Base-by-base conservation (phyloP, 2,888 invertebrate species). In the Mimachlamys varia region DNA sequence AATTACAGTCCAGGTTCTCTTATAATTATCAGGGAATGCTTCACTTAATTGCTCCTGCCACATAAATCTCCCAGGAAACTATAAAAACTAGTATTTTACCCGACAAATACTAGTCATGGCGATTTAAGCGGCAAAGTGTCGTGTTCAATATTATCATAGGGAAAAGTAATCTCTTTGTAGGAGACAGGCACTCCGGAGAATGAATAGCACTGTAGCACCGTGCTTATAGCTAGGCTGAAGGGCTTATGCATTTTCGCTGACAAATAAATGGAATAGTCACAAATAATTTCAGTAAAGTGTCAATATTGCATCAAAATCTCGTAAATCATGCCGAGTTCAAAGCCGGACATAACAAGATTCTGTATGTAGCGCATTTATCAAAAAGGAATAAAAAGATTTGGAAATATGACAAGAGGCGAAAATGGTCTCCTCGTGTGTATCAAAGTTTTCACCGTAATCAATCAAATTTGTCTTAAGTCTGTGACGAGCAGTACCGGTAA, bases 211-310 rank as follows among this genome's bases (percentile, higher is more conserved):
- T 91, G 89, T 88, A 88, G 87, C 55, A 44, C 88, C 89, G 50
- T 88, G 91, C 89, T 89, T 91, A 91, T 91, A 91, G 88, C 89
- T 88, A 91, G 89, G 89, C 91, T 50, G 49, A 58, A 89, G 88
- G 91, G 89, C 88, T 88, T 90, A 91, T 89, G 91, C 89, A 91
- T 91, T 91, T 90, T 88, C 88, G 87, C 88, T 88, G 91, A 89
- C 91, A 91, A 89, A 91, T 91, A 91, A 91, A 91, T 91, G 91
- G 91, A 89, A 58, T 88, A 62, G 50, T 88, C 88, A 89, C 89
- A 91, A 91, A 91, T 89, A 89, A 89, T 89, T 88, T 76, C 88
- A 87, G 88, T 89, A 62, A 91, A 89, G 37, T 91, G 89, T 91
- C 91, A 89, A 91, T 91, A 88, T 89, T 44, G 88, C 50, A 91